Evolutionary conservation across 2,888 invertebrate species (phyloP).

Genomic region (Sisyra terminalis): DNA sequence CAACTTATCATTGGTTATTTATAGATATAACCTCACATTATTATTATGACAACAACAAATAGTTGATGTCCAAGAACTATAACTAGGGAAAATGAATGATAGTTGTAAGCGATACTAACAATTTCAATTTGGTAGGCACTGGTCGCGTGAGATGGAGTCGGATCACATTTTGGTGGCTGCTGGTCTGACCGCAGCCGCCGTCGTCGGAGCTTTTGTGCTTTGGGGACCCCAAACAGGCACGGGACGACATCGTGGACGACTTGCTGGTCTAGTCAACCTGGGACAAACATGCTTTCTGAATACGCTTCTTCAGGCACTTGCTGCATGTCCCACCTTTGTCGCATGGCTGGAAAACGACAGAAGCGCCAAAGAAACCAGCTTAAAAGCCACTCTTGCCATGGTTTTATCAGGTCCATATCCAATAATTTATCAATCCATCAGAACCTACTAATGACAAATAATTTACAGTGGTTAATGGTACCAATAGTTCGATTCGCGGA

Average conservation of each 20-base stretch:
- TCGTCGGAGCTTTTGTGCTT: conserved; percentile 67
- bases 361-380: conserved; percentile 44
- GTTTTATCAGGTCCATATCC: conserved; percentile 50
- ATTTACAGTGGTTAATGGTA: conserved; percentile 49
- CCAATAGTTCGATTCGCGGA: conserved; percentile 47
- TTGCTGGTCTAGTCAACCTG: conserved; percentile 76
- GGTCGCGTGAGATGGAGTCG: too few species aligned
- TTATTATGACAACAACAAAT: too few species aligned
- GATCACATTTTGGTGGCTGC: conserved; percentile 65
- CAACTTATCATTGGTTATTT: too few species aligned
- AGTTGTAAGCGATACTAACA: too few species aligned
- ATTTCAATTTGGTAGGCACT: too few species aligned
- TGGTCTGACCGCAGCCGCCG: conserved; percentile 63
- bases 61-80: too few species aligned
- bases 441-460: conserved; percentile 14
- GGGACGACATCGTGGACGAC: conserved; percentile 39
- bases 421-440: too few species aligned
- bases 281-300: conserved; percentile 90
- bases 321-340: conserved; percentile 71
- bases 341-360: conserved; percentile 62
- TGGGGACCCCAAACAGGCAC: conserved; percentile 59
- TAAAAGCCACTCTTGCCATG: conserved; percentile 55
- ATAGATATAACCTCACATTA: too few species aligned
- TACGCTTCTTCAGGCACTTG: conserved; percentile 76
- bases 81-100: too few species aligned